Conservation (phyloP, 2,113 vertebrate genomes). For the Hassar affinis region DNA sequence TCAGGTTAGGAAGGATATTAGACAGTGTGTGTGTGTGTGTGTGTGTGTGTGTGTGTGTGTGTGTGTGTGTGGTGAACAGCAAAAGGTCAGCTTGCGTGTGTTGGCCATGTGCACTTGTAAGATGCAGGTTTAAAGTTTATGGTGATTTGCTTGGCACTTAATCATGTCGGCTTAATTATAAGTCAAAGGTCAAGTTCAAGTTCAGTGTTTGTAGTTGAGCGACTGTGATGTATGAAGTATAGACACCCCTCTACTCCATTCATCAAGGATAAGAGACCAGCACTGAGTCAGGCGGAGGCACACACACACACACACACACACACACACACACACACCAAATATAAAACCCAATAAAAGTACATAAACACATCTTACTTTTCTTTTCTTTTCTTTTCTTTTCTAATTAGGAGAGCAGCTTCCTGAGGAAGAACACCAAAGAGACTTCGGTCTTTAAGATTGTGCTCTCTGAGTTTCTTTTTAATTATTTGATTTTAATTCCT, state of each 20-base stretch:
- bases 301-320: too few species aligned
- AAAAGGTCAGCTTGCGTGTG: slow-evolving; percentile 38
- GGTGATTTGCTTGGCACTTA: slow-evolving; percentile 36
- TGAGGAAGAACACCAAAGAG: background rate
- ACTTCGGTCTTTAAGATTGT: slow-evolving; percentile 29
- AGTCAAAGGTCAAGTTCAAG: background rate
- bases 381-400: background rate
- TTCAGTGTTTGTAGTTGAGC: background rate
- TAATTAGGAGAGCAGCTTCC: slow-evolving; percentile 1
- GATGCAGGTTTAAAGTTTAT: slow-evolving; percentile 52
- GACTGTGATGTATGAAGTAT: background rate
- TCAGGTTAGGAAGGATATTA: slow-evolving; percentile 40
- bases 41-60: slow-evolving; percentile 23
- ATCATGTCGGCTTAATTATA: slow-evolving; percentile 28
- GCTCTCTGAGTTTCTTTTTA: slow-evolving; percentile 54
- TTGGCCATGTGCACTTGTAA: slow-evolving; percentile 40
- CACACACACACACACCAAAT: background rate
- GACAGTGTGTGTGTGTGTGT: slow-evolving; percentile 27
- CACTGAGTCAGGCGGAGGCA: too few species aligned
- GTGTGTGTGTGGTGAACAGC: slow-evolving; percentile 8
- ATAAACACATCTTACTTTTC: background rate
- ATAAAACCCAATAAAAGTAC: background rate
- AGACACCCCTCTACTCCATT: background rate
- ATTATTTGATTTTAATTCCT: slow-evolving; percentile 45
- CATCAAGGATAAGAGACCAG: background rate